A percentile compares a stretch with the other conserved stretches of the same genome.
Evolutionary conservation across 2,888 invertebrate species (phyloP).

Genomic region (Spilosoma lubricipeda): DNA sequence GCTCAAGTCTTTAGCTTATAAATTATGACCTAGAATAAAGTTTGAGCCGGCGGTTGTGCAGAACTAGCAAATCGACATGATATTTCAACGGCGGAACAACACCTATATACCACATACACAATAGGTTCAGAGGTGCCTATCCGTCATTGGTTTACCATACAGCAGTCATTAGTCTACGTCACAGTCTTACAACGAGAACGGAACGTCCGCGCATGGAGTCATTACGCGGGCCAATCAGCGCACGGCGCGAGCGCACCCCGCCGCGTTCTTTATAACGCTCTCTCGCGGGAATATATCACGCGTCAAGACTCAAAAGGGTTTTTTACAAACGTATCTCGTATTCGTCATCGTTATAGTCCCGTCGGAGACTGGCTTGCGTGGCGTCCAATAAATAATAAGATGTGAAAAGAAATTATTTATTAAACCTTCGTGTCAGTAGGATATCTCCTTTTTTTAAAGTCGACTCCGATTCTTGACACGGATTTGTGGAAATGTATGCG

Average conservation of each 20-base stretch:
- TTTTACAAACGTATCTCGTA: constrained; percentile 82
- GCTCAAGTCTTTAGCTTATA: constrained; percentile 41
- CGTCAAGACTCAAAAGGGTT: constrained; percentile 79
- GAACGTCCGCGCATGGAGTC: constrained; percentile 72
- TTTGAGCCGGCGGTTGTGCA: constrained; percentile 54
- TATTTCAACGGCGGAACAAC: constrained; percentile 58
- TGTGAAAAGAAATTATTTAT: constrained; percentile 77
- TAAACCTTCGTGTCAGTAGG: constrained; percentile 66
- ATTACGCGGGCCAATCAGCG: constrained; percentile 79
- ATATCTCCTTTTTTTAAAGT: constrained; percentile 63
- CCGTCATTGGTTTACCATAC: constrained; percentile 81
- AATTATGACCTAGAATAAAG: constrained; percentile 48
- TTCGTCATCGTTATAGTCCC: constrained; percentile 82
- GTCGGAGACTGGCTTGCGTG: constrained; percentile 64
- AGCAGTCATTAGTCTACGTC: constrained; percentile 79
- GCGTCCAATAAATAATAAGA: constrained; percentile 80
- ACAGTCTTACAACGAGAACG: constrained; percentile 61
- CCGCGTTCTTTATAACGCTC: constrained; percentile 81
- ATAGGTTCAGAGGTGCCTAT: constrained; percentile 81
- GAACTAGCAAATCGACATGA: constrained; percentile 58
- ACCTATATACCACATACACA: constrained; percentile 71
- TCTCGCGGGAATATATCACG: constrained; percentile 80
- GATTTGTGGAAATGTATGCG: constrained; percentile 81
- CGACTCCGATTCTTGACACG: constrained; percentile 74
- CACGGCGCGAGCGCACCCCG: constrained; percentile 78